Evolutionary conservation across 2,113 vertebrate genomes (phyloP), one percentile per base, ranked within the genome.

Genomic region (Syngnathoides biaculeatus): DNA sequence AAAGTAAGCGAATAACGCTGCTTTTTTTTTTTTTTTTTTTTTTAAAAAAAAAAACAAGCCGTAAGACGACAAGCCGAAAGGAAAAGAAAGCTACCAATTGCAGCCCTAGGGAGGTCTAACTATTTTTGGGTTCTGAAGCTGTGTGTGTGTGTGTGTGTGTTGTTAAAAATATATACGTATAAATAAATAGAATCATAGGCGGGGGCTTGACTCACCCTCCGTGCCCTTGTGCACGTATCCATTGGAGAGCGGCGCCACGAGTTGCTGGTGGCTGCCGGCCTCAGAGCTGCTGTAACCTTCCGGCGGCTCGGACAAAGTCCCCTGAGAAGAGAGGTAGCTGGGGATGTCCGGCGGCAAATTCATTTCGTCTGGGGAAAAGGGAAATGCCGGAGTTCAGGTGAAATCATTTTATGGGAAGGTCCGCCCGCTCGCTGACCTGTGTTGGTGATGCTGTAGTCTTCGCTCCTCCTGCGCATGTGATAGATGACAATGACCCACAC

Each of bases 401-500:
- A 65, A 52, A 53, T 52, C 24, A 20, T 38, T 20, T 58, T 58
- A 50, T 56, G 24, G 55, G 6, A 13, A 5, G 30, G 30, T 3
- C 0, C 1, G 30, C 35, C 53, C 22, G n/a, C 24, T 61, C 57
- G 58, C 94, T 72, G 67, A 98, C 97, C 97, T 84, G 97, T 98
- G 91, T 97, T 98, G 88, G 94, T 97, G 66, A 98, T 94, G 71
- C 97, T 98, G 93, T 96, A 98, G 81, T 97, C 97, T 68, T 98
- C 97, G 2, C 90, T 95, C 73, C 92, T 95, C 65, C 94, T 91
- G 76, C 97, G 92, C 35, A 98, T 99, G 90, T 99, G 97, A 88
- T 99, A 99, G 69, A 99, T 99, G 86, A 99, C 97, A 78, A 98
- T 93, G 87, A 99, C 97, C 97, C 97, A 99, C 69, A 99, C 95